phyloP scores from a whole-genome alignment of 2,888 invertebrate genomes.

The Pollenia labialis region DNA sequence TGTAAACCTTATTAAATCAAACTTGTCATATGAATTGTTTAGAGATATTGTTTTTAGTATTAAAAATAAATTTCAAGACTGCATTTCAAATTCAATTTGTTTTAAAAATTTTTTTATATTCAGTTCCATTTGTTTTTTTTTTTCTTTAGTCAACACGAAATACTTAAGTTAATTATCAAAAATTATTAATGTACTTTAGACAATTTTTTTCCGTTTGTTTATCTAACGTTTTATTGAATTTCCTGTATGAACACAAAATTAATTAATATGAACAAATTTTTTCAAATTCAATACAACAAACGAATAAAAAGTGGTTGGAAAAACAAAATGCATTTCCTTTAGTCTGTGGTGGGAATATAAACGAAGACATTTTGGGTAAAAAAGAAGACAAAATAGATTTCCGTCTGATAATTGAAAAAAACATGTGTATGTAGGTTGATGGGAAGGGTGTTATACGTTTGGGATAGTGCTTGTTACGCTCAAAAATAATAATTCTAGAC shows the following conservation, averaged over 20 bases:
- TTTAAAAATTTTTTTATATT: background rate
- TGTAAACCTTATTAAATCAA: conserved; percentile 39
- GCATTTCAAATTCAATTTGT: background rate
- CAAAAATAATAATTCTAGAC: too few relatives aligned
- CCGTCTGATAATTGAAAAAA: conserved; percentile 36
- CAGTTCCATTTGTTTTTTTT: background rate
- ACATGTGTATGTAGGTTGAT: background rate
- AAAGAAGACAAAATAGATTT: conserved; percentile 45
- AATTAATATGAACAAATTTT: conserved; percentile 30
- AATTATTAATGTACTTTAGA: conserved; percentile 27
- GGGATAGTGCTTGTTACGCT: too few relatives aligned
- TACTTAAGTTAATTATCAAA: conserved; percentile 24
- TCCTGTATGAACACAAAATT: conserved; percentile 48
- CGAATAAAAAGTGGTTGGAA: conserved; percentile 41
- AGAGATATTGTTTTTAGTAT: background rate
- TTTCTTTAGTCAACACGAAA: conserved; percentile 9
- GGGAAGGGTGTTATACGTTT: too few relatives aligned
- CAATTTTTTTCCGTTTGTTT: conserved; percentile 7
- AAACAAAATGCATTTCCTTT: conserved; percentile 64
- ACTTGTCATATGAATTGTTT: conserved; percentile 40
- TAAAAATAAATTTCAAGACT: background rate
- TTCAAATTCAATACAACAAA: conserved; percentile 16
- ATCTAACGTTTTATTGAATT: conserved; percentile 39
- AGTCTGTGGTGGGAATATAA: background rate
- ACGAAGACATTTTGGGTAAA: background rate